phyloP scores from a whole-genome alignment of 2,888 invertebrate species.

The Boloria selene region DNA sequence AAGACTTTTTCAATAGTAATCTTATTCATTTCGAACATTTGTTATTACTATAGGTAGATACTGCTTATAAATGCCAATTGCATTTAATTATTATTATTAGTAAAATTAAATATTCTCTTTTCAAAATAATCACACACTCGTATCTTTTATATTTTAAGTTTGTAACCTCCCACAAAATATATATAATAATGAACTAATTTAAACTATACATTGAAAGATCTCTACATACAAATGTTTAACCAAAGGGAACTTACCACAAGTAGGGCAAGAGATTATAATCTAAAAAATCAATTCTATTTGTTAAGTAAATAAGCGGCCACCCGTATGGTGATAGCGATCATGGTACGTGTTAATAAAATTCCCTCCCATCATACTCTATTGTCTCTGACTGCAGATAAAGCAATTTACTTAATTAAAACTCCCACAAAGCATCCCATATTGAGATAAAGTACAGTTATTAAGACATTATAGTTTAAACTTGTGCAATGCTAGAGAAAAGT shows the following conservation, averaged over 20 bases:
- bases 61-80: too few species aligned
- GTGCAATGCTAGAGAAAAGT: conserved; percentile 42
- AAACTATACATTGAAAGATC: too few species aligned
- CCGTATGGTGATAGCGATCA: conserved; percentile 72
- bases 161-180: not conserved
- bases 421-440: conserved; percentile 61
- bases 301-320: conserved; percentile 68
- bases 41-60: too few species aligned
- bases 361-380: conserved; percentile 68
- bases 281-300: conserved; percentile 79
- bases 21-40: too few species aligned
- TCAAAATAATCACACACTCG: too few species aligned
- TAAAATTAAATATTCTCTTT: too few species aligned
- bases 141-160: too few species aligned
- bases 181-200: not conserved
- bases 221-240: not conserved
- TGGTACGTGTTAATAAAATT: conserved; percentile 65
- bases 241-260: conserved; percentile 26
- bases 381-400: conserved; percentile 75
- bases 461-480: conserved; percentile 54
- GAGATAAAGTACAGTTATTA: conserved; percentile 69
- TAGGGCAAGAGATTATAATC: conserved; percentile 60
- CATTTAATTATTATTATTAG: too few species aligned
- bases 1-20: too few species aligned
- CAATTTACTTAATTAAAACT: conserved; percentile 81